Evolutionary conservation across 2,113 vertebrate genomes (phyloP), one percentile per base, ranked within the genome.

Genomic region (Reinhardtius hippoglossoides): DNA sequence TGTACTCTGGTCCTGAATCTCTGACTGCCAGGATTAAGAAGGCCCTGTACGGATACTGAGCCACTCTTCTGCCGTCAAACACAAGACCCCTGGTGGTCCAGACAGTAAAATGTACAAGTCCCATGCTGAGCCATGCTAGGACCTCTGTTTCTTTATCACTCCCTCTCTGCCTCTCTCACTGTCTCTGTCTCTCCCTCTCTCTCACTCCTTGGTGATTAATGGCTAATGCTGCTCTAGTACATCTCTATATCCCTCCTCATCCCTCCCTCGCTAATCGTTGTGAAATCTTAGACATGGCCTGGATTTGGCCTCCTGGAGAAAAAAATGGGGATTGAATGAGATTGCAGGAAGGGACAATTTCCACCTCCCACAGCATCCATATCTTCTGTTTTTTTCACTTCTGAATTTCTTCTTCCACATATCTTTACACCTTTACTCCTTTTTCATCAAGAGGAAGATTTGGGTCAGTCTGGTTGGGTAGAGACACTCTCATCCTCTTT

Each of bases 261-360:
- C 84, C 85, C 73, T 86, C 78, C 78, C 78, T 81, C 63, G 54
- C 74, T 89, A 87, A 88, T 90, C 86, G 80, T 85, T 88, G 82
- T 81, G 80, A 87, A 90, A 88, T 88, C 86, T 87, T 87, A 87
- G 89, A 87, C 84, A 81, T 85, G 80, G 86, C 80, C 86, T 81
- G 82, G 74, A 83, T 83, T 74, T 81, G 77, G 74, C 62, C 76
- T 85, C 77, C n/a, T 61, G 70, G 40, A 79, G 52, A 69, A 80
- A 70, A 74, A 18, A 20, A 54, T 50, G 1, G 24, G 35, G 55
- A 50, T 15, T 58, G 48, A 48, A 56, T 54, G 72, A 50, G 62
- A 60, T 42, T 71, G 48, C 9, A 16, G 69, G 20, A 27, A 52
- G 52, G 24, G 42, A 2, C 31, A 50, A 26, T 57, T 42, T 73